Evolutionary conservation across 1,140 invertebrate species (phyloP), one percentile per base, ranked within the genome.

Genomic region (Drosophila orosa): DNA sequence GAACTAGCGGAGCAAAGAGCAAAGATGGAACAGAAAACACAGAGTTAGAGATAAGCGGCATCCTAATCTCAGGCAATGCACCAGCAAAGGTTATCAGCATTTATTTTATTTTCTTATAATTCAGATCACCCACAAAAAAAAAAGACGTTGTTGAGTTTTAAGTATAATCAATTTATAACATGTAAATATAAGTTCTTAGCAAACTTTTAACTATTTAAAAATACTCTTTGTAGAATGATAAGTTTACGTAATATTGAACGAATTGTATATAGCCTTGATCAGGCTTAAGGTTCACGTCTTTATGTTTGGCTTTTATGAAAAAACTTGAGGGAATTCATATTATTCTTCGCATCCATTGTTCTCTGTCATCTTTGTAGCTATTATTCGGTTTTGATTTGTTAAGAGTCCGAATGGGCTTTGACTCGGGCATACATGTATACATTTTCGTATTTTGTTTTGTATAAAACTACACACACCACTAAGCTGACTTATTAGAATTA

Each of bases 31-130:
- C 24, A 12, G 25, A 65, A n/a, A 56, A 13, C 3, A 31, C 3
- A 42, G 17, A 42, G 50, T n/a, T 9, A 33, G 13, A 52, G 61
- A 68, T 68, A 68, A 63, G 57, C 9, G 3, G 5, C 35, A 25
- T n/a, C 12, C n/a, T 22, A 50, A 66, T 68, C 45, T 35, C 33
- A 27, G 17, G 22, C 29, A 33, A 66, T 66, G 60, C 65, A 68
- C 22, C 35, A 48, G 13, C 19, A 17, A 45, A 66, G 65, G 65
- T 68, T 68, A 68, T 68, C 65, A 62, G 13, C 19, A 25, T 3
- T 13, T 13, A 29, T 17, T 54, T n/a, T 17, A 22, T 29, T 22
- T 12, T 15, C 8, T 10, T 27, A 22, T 33, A 33, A 12, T 15
- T 9, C 12, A 33, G 19, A 33, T 22, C 45, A 48, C 45, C 17